A percentile compares a stretch with the other conserved stretches of the same genome.
Conservation (phyloP, 2,888 invertebrate species). For the Drosophila flavopinicola region DNA sequence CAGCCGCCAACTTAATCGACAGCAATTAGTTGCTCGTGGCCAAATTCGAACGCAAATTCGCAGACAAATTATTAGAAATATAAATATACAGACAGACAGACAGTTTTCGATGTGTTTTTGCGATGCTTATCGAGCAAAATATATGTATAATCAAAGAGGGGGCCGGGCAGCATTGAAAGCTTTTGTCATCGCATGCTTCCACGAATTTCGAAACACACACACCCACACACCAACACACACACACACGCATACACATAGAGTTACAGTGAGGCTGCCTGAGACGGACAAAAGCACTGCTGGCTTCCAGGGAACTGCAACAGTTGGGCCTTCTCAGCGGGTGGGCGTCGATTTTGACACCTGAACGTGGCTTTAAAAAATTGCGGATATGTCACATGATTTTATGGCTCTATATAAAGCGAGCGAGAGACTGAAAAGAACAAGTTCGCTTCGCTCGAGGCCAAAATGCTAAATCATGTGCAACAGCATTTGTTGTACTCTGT, state of each 20-base stretch:
- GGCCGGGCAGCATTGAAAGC: slow-evolving; percentile 63
- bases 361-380: slow-evolving; percentile 74
- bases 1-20: slow-evolving; percentile 57
- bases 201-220: slow-evolving; percentile 43
- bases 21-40: slow-evolving; percentile 77
- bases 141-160: slow-evolving; percentile 45
- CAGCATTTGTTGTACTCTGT: slow-evolving; percentile 54
- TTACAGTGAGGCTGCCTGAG: slow-evolving; percentile 37
- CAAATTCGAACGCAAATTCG: slow-evolving; percentile 47
- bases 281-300: slow-evolving; percentile 65
- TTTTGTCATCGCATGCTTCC: slow-evolving; percentile 72
- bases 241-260: slow-evolving; percentile 16
- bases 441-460: slow-evolving; percentile 47
- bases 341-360: slow-evolving; percentile 76
- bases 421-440: too few relatives aligned
- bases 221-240: slow-evolving; percentile 21
- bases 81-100: slow-evolving; percentile 4
- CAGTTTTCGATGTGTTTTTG: background rate
- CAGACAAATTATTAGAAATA: slow-evolving; percentile 49
- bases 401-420: slow-evolving; percentile 49
- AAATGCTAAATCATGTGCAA: slow-evolving; percentile 75
- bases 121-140: slow-evolving; percentile 54
- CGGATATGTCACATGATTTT: slow-evolving; percentile 80
- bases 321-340: slow-evolving; percentile 62
- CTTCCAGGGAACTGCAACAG: slow-evolving; percentile 60